Evolutionary conservation across 1,140 invertebrate genomes (phyloP).

Genomic region (Amyelois transitella): DNA sequence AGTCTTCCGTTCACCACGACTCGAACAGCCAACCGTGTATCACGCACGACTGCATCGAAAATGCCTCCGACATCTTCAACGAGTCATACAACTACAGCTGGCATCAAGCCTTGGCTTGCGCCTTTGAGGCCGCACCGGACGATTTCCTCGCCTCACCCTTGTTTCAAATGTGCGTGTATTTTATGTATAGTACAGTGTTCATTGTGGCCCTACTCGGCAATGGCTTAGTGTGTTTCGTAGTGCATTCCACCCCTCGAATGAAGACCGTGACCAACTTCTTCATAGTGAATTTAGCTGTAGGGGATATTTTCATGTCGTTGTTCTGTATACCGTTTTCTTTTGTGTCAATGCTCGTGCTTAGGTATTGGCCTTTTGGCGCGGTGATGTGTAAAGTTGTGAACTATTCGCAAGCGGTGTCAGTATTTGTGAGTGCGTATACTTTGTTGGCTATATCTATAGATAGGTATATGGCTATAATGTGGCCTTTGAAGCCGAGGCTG

Average conservation of each 20-base stretch:
- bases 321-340: constrained; percentile 91
- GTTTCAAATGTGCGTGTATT: constrained; percentile 80
- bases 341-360: constrained; percentile 80
- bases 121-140: constrained; percentile 12
- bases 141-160: constrained; percentile 48
- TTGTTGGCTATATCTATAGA: constrained; percentile 90
- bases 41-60: neutral
- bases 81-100: constrained; percentile 1
- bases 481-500: constrained; percentile 86
- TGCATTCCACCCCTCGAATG: constrained; percentile 85
- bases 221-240: constrained; percentile 87
- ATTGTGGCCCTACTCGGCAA: constrained; percentile 85
- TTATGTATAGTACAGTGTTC: constrained; percentile 84
- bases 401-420: constrained; percentile 86
- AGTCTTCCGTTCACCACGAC: neutral
- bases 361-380: constrained; percentile 88
- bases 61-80: neutral
- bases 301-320: constrained; percentile 88
- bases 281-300: constrained; percentile 88
- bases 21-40: neutral
- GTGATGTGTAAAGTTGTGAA: constrained; percentile 85
- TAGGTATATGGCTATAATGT: constrained; percentile 90
- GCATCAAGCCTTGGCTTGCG: neutral
- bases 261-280: constrained; percentile 91
- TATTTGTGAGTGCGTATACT: constrained; percentile 89